Base-by-base conservation (phyloP, 2,888 invertebrate genomes). In the Uropetala carovei region DNA sequence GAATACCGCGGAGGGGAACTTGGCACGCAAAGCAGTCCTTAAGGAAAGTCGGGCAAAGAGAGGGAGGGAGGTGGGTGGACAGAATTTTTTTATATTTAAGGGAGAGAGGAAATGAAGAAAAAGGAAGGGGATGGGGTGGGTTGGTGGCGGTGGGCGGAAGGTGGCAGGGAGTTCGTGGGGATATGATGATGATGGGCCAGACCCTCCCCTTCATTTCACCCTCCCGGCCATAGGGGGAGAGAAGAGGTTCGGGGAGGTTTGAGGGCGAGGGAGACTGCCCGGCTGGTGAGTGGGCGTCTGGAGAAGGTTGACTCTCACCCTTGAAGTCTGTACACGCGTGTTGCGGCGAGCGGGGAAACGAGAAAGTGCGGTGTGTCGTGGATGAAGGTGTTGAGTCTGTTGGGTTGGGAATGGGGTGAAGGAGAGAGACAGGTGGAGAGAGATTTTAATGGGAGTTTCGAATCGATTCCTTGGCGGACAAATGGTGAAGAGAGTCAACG, bases 11-110 rank as follows among this genome's bases (percentile, higher is more conserved):
- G 18, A 64, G 43, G 86, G 89, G 89, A 68, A 18, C 27, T 30
- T 43, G 60, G 43, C 89, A 89, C 89, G 89, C 89, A 89, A 89
- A 89, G 89, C 64, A 89, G 89, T 89, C 89, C 89, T 89, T 89
- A 89, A 89, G 89, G 83, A 83, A 83, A 43, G 64, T 14, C 89
- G 68, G n/a, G 75, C 27, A 43, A 43, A 43, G 43, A 43, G 43
- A 43, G 43, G 43, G 43, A 43, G 75, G 75, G 22, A 13, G 22
- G 18, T 75, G 27, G 0, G 22, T 75, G 75, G 75, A 75, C 75
- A 27, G 0, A 75, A 0, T 75, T 75, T 75, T 75, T 75, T 75
- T 43, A 27, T 43, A 16, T 43, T 64, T 30, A 59, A 59, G 16
- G 59, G 60, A n/a, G 60, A 2, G 83, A 83, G 68, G 64, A 27